Percentiles rank a stretch among this genome's conserved stretches.
These are phyloP conservation scores for Heteronetta atricapilla DNA, from an alignment of 2,113 vertebrate species.

Conservation along the genomic window DNA sequence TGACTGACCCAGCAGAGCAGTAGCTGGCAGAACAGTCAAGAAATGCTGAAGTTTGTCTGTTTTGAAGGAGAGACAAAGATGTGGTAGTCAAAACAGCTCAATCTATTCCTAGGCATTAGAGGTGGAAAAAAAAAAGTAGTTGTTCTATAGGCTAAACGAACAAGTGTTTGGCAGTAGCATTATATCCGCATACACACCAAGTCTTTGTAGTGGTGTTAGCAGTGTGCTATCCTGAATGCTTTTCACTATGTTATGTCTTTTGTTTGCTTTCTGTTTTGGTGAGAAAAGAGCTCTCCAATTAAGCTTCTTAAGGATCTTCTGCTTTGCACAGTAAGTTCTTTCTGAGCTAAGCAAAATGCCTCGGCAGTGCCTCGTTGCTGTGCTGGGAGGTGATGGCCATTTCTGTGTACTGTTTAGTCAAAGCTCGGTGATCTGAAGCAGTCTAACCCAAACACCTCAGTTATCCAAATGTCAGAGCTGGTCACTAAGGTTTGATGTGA, in stretches of 20 bases:
- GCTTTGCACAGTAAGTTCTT: neutral
- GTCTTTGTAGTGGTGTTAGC: neutral
- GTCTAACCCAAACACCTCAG: neutral
- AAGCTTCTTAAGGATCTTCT: neutral
- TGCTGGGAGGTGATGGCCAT: neutral
- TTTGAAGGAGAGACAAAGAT: neutral
- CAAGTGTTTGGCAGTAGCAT: neutral
- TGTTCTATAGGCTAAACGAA: neutral
- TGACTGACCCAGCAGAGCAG: slow-evolving; percentile 1
- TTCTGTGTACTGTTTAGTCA: neutral
- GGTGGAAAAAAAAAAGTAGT: neutral
- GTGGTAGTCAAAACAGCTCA: neutral
- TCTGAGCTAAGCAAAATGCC: neutral
- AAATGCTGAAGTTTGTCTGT: neutral
- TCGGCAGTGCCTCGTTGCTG: neutral
- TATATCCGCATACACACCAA: neutral
- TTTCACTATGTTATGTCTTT: neutral
- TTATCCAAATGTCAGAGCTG: neutral
- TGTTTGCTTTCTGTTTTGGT: neutral
- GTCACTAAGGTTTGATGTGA: neutral
- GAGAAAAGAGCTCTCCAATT: neutral
- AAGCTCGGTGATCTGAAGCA: neutral
- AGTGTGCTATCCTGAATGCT: neutral
- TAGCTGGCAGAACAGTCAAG: neutral
- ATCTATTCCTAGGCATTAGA: neutral